phyloP scores from a whole-genome alignment of 92 coral and sea anemone genomes.

The Umimayanthus kanabou region DNA sequence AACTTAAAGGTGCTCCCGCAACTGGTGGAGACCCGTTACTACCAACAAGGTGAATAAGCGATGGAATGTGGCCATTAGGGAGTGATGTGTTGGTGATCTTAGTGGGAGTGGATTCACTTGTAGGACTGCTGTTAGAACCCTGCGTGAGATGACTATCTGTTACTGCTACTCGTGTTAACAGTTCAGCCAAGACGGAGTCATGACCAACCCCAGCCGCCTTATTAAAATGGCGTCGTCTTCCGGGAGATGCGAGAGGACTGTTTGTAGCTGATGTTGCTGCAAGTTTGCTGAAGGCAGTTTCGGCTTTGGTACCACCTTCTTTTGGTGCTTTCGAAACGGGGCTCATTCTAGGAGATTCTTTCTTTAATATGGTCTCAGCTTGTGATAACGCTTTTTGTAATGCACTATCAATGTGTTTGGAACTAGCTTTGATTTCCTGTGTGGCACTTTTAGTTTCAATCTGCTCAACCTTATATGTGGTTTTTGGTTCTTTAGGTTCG shows the following conservation, averaged over 20 bases:
- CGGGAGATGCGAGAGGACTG: neutral
- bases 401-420: neutral
- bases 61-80: slow-evolving; percentile 9
- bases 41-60: no score
- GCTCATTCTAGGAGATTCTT: neutral
- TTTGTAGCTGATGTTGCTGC: neutral
- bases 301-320: neutral
- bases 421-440: neutral
- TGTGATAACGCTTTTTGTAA: neutral
- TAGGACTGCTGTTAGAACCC: neutral
- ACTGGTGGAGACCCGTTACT: neutral
- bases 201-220: neutral
- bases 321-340: neutral
- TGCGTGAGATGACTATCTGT: neutral
- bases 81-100: neutral
- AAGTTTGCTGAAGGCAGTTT: neutral
- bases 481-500: neutral
- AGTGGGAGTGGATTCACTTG: neutral
- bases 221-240: slow-evolving; percentile 9
- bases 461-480: neutral
- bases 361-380: neutral
- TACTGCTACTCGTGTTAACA: slow-evolving; percentile 22
- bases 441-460: neutral
- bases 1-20: neutral
- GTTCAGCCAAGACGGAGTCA: slow-evolving; percentile 18